A percentile compares a stretch with the other conserved stretches of the same genome.
These are phyloP conservation scores for Eonycteris spelaea DNA, from an alignment of 2,113 vertebrate species.

Conservation along the genomic window DNA sequence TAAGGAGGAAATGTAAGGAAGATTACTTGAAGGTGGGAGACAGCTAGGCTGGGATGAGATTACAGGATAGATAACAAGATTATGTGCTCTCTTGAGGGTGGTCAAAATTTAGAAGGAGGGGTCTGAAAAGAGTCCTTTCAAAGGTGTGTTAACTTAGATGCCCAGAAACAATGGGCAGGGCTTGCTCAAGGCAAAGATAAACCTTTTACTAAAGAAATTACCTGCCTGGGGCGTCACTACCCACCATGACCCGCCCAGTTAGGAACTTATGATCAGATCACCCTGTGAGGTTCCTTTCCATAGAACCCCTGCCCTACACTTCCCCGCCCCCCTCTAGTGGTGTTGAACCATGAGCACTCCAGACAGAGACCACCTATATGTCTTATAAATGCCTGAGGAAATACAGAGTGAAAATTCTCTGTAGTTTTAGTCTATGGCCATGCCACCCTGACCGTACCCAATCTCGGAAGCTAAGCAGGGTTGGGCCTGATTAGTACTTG, in stretches of 20 bases:
- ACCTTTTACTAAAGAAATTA: not conserved
- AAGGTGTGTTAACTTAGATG: not conserved
- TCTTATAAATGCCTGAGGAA: not conserved
- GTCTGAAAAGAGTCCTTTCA: not conserved
- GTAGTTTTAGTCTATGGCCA: not conserved
- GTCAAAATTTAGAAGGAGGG: not conserved
- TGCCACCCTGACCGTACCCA: too few species aligned
- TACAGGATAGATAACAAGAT: not conserved
- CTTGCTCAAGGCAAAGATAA: not conserved
- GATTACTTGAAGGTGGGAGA: not conserved
- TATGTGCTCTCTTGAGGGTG: not conserved
- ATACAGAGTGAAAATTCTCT: not conserved
- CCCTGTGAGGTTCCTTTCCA: not conserved
- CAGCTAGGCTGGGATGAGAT: too few species aligned
- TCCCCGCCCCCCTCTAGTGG: not conserved
- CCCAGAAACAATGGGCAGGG: not conserved
- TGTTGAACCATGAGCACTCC: not conserved
- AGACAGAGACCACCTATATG: not conserved
- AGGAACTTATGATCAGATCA: not conserved
- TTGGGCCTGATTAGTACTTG: too few species aligned
- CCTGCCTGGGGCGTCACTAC: not conserved
- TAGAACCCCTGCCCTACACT: not conserved
- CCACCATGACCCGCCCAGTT: not conserved
- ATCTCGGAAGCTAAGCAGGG: too few species aligned
- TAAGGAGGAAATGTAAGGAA: not conserved